phyloP scores from a whole-genome alignment of 2,113 vertebrate genomes.

The Chamaea fasciata region DNA sequence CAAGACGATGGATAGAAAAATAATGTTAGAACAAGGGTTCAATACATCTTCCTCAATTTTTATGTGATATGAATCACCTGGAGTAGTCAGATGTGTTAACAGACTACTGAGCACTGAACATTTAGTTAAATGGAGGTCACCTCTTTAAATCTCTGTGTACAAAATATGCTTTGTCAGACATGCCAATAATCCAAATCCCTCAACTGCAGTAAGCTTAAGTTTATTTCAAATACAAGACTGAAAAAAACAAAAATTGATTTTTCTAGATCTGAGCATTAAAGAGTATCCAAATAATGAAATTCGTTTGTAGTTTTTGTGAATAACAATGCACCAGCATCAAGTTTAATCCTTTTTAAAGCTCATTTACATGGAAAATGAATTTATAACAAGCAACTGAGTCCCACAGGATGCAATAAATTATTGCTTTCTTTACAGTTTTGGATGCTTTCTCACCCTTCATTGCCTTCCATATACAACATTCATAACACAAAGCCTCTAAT shows the following conservation, averaged over 20 bases:
- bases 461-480: background rate
- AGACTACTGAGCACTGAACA: background rate
- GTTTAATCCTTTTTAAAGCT: conserved; percentile 41
- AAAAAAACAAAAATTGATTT: conserved; percentile 5
- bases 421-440: background rate
- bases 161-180: conserved; percentile 25
- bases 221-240: conserved; percentile 39
- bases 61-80: background rate
- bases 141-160: background rate
- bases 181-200: conserved; percentile 13
- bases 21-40: background rate
- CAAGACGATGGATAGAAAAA: background rate
- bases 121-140: background rate
- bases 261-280: conserved; percentile 31
- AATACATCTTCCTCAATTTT: background rate
- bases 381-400: conserved; percentile 34
- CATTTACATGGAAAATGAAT: conserved; percentile 59
- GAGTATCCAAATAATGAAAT: conserved; percentile 20
- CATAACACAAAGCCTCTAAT: background rate
- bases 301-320: conserved; percentile 24
- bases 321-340: conserved; percentile 12
- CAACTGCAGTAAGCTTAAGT: conserved; percentile 25
- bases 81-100: background rate
- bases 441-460: conserved; percentile 31
- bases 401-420: conserved; percentile 33